Evolutionary conservation across 2,113 vertebrate species (phyloP), one percentile per base, ranked within the genome.

Genomic region (Emydocephalus ijimae): DNA sequence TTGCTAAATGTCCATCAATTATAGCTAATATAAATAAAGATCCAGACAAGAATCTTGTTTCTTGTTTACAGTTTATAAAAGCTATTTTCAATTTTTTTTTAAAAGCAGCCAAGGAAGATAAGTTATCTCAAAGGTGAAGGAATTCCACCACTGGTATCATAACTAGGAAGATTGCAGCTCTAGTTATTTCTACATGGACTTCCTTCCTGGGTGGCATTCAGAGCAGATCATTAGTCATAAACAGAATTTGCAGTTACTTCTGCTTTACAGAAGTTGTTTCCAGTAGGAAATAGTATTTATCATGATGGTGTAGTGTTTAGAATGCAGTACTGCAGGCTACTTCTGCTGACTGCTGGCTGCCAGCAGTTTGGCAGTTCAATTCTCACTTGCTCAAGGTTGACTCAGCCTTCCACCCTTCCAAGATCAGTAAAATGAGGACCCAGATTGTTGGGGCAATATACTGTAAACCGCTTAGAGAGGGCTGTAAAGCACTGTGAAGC

Each of bases 221-320:
- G 0, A 34, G 14, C 14, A 74, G 64, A 74, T n/a, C n/a, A 2
- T 74, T 74, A 34, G n/a, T 20, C 14, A 74, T 34, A 34, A 74
- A 18, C 14, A 74, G 14, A 74, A n/a, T 5, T 74, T 4, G 14
- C 64, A 74, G 64, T 74, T 69, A 69, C 29, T 69, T 34, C 5
- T 34, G 64, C 34, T 74, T 74, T 74, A 34, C n/a, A 34, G 64
- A 74, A 34, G n/a, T 34, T 18, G 14, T 34, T 69, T n/a, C 64
- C 64, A 91, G 81, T 52, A 90, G 93, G 94, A 95, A 93, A 48
- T 94, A 95, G 89, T 90, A 56, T 43, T 92, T 56, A 56, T 20
- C 0, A 0, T 56, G 18, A 56, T 20, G 55, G 18, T 20, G 55
- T 18, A 56, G 55, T 56, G 55, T 56, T 55, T 56, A 56, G 18